Evolutionary conservation across 2,797 vertebrate genomes (phyloP).

Genomic region (Lepidocolaptes lacrymiger): DNA sequence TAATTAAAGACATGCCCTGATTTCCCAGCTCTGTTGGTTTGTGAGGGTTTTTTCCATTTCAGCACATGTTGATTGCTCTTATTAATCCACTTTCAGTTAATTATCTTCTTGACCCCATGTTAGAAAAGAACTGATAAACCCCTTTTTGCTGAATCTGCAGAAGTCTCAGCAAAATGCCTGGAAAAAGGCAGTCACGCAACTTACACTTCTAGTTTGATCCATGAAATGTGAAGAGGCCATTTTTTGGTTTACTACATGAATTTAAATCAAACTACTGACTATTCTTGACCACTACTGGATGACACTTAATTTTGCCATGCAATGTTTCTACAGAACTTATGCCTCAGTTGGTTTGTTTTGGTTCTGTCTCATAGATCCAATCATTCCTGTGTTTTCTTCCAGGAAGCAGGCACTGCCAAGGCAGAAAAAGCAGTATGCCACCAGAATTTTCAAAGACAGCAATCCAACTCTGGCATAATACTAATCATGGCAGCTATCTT

Average conservation of each 20-base stretch:
- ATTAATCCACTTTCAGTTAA: not conserved
- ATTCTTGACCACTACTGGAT: not conserved
- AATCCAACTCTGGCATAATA: not conserved
- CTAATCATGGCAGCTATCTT: not conserved
- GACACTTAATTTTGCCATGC: not conserved
- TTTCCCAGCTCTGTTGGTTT: not conserved
- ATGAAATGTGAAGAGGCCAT: not conserved
- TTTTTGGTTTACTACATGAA: not conserved
- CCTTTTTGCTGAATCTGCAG: not conserved
- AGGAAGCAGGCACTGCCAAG: not conserved
- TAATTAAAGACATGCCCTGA: conserved; percentile 8
- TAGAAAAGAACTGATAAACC: not conserved
- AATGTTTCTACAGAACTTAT: not conserved
- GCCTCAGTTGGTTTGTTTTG: not conserved
- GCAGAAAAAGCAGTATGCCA: not conserved
- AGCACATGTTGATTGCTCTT: not conserved
- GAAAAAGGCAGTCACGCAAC: not conserved
- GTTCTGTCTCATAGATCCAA: not conserved
- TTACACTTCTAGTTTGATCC: not conserved
- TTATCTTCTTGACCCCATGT: not conserved
- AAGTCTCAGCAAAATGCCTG: not conserved
- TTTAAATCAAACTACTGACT: not conserved
- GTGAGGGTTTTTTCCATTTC: not conserved
- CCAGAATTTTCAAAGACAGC: not conserved
- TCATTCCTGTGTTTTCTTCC: not conserved